Conservation (phyloP, 2,888 invertebrate species). For the Punctoribates punctum region DNA sequence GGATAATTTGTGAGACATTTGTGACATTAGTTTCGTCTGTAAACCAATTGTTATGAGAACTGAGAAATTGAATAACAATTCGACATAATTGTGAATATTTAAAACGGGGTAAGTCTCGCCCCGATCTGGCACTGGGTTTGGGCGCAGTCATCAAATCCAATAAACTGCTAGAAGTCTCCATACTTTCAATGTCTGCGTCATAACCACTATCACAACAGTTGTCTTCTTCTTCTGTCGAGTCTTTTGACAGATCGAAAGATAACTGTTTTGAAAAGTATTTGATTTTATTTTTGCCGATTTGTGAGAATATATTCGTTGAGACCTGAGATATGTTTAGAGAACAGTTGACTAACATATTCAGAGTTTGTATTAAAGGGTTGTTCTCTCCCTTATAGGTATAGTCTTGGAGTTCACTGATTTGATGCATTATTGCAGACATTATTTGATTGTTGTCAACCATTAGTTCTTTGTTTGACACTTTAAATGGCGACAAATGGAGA, state of each 20-base stretch:
- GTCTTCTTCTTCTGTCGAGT: conserved; percentile 33
- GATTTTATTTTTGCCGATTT: neutral
- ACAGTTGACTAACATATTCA: conserved; percentile 30
- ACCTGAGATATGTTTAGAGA: conserved; percentile 22
- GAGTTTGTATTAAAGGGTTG: conserved; percentile 2
- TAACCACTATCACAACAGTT: conserved; percentile 33
- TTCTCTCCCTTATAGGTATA: neutral
- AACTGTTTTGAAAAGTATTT: conserved; percentile 3
- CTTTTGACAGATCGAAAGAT: neutral
- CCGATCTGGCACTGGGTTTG: neutral
- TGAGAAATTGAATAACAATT: conserved; percentile 8
- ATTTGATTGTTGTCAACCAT: neutral
- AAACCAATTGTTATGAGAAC: neutral
- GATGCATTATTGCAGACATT: neutral
- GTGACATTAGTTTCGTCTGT: neutral
- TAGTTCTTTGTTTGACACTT: neutral
- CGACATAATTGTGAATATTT: conserved; percentile 22
- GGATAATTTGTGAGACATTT: neutral
- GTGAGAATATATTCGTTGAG: neutral
- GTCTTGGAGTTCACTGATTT: conserved; percentile 4
- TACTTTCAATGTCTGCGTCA: conserved; percentile 39
- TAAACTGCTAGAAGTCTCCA: neutral
- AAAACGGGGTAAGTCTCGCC: neutral
- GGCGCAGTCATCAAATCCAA: neutral
- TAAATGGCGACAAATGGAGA: conserved; percentile 23